These are phyloP conservation scores for Pteronotus mesoamericanus DNA, from an alignment of 2,797 vertebrate species.

Conservation along the genomic window DNA sequence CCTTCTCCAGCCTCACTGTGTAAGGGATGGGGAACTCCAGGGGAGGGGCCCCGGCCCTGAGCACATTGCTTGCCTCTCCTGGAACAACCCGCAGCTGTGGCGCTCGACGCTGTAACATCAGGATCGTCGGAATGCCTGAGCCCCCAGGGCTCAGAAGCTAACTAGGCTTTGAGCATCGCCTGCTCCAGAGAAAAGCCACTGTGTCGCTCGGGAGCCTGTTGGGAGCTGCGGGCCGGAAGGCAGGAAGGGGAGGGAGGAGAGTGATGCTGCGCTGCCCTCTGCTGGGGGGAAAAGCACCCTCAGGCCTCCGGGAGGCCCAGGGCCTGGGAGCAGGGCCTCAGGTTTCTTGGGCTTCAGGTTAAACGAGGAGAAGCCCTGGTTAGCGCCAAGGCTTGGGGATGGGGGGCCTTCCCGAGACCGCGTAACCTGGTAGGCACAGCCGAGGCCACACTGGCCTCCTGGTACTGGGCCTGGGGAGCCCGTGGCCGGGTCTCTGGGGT, in stretches of 20 bases:
- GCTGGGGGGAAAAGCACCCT: fast-evolving
- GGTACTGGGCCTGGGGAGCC: background rate
- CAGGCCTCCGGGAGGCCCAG: too few species aligned
- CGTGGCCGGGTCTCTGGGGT: background rate
- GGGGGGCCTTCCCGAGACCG: background rate
- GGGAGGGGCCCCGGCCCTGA: background rate
- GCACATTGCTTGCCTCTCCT: background rate
- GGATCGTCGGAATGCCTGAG: background rate
- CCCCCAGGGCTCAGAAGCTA: background rate
- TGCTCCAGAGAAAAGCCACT: background rate
- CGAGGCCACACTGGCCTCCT: background rate
- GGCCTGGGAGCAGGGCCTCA: fast-evolving
- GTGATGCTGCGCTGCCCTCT: background rate
- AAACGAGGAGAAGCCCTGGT: too few species aligned
- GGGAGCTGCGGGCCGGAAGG: background rate
- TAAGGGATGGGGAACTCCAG: background rate
- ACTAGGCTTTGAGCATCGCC: background rate
- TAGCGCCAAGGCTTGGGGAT: fast-evolving
- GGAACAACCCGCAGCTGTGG: fast-evolving
- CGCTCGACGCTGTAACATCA: fast-evolving
- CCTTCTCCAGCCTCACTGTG: background rate
- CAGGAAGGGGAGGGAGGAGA: background rate
- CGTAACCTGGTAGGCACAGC: background rate
- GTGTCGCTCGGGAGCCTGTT: background rate
- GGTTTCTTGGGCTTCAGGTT: background rate